phyloP scores from a whole-genome alignment of 2,888 invertebrate species.

The Drosophila atroscutellata region DNA sequence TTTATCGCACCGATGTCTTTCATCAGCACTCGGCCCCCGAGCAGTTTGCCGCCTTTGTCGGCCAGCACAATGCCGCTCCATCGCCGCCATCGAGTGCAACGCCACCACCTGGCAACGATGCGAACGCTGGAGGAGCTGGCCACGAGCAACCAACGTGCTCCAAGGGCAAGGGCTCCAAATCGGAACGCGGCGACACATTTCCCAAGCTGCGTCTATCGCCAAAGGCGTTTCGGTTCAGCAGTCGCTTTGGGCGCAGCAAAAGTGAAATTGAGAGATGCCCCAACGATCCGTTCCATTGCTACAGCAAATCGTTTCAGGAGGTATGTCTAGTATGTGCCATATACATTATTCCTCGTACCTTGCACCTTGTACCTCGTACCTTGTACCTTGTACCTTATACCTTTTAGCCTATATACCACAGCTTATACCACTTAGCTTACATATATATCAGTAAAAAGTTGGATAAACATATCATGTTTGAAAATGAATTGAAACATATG shows the following conservation, averaged over 20 bases:
- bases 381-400: neutral
- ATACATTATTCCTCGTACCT: neutral
- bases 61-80: constrained; percentile 61
- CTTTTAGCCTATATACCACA: too few relatives aligned
- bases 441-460: neutral
- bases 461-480: neutral
- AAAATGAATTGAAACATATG: neutral
- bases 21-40: constrained; percentile 74
- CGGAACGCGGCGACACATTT: constrained; percentile 83
- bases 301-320: constrained; percentile 85
- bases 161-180: constrained; percentile 72
- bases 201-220: constrained; percentile 84
- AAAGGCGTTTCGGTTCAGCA: constrained; percentile 84
- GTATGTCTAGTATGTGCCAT: constrained; percentile 58
- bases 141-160: constrained; percentile 33
- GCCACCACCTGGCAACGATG: constrained; percentile 46
- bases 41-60: constrained; percentile 74
- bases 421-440: too few relatives aligned
- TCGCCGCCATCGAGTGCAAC: constrained; percentile 72
- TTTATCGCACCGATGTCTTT: constrained; percentile 87
- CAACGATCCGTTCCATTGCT: constrained; percentile 82
- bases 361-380: too few relatives aligned
- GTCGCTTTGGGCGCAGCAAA: constrained; percentile 84
- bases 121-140: constrained; percentile 14
- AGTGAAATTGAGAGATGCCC: constrained; percentile 84